phyloP scores from a whole-genome alignment of 2,113 vertebrate genomes.

The Tachycineta bicolor region DNA sequence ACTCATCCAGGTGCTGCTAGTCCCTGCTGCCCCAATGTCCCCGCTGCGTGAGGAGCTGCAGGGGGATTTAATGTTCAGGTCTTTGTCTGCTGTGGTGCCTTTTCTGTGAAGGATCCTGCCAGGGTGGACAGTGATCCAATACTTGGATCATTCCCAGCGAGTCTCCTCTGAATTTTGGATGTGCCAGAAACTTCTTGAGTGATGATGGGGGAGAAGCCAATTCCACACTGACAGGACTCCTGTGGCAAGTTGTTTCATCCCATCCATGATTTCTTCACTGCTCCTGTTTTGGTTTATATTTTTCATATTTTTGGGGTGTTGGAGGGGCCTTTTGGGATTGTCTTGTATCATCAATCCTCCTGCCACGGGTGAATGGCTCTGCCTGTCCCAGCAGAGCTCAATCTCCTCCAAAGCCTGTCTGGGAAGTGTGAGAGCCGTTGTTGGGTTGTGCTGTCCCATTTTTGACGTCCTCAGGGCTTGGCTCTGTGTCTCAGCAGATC shows the following conservation, averaged over 20 bases:
- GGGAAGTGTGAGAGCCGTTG: not conserved
- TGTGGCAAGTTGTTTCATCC: not conserved
- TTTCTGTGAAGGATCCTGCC: not conserved
- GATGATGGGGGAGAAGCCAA: not conserved
- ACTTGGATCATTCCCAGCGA: not conserved
- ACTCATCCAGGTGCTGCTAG: not conserved
- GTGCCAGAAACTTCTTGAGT: not conserved
- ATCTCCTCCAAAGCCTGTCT: not conserved
- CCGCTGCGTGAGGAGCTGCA: rapidly evolving
- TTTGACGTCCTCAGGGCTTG: not conserved
- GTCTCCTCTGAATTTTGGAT: not conserved
- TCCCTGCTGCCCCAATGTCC: not conserved
- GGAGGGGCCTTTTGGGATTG: not conserved
- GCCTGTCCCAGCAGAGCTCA: not conserved
- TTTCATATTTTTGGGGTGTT: not conserved
- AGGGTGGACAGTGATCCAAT: not conserved
- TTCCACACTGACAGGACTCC: not conserved
- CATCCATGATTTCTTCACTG: not conserved
- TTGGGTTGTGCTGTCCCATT: not conserved
- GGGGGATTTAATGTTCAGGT: not conserved
- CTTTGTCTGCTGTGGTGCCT: not conserved
- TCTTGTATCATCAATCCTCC: not conserved
- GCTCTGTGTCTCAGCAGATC: not conserved
- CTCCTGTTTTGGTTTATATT: not conserved
- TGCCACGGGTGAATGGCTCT: not conserved